Evolutionary conservation across 92 coral and sea anemone genomes (phyloP).

Genomic region (Micromussa lordhowensis): DNA sequence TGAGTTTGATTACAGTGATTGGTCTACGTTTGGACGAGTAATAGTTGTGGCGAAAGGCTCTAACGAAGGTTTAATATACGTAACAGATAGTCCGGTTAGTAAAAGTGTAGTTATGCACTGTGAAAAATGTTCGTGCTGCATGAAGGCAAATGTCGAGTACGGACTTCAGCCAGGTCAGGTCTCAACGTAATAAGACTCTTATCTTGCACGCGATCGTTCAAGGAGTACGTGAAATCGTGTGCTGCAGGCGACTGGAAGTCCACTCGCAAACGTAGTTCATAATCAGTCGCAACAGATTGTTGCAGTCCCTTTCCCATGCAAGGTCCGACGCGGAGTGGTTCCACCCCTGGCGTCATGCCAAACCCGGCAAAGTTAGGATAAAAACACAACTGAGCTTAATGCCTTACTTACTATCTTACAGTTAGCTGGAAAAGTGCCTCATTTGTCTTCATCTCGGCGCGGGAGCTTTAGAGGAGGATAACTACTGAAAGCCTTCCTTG

Average conservation of each 20-base stretch:
- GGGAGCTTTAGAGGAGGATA: neutral
- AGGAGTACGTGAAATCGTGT: neutral
- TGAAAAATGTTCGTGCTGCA: slow-evolving; percentile 12
- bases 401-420: neutral
- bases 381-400: neutral
- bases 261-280: neutral
- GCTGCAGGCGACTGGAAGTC: neutral
- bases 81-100: neutral
- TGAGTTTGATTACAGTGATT: neutral
- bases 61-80: neutral
- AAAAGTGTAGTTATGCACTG: neutral
- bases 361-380: neutral
- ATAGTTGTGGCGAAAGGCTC: neutral
- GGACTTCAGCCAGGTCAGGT: slow-evolving; percentile 7
- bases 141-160: neutral
- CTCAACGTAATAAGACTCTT: slow-evolving; percentile 2
- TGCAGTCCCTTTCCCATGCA: neutral
- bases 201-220: neutral
- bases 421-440: neutral
- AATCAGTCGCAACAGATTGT: neutral
- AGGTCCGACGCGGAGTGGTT: neutral
- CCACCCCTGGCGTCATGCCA: neutral
- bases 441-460: neutral
- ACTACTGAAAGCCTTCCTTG: neutral
- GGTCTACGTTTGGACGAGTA: neutral